These are phyloP conservation scores for Syrista parreyssii DNA, from an alignment of 2,888 invertebrate genomes.

Conservation along the genomic window DNA sequence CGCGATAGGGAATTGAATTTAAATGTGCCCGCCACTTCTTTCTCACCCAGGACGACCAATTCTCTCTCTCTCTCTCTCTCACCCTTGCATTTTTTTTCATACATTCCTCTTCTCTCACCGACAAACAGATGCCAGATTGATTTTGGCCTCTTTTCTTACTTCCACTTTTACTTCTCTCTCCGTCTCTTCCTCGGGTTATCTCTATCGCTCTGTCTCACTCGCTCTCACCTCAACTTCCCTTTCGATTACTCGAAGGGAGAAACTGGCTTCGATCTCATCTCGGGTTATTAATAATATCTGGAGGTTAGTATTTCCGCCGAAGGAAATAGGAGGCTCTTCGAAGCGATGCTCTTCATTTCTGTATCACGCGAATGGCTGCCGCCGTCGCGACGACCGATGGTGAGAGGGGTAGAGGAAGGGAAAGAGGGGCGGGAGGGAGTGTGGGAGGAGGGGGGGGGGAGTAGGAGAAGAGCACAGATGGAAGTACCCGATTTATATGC, in stretches of 20 bases:
- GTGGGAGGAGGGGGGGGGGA: slow-evolving; percentile 37
- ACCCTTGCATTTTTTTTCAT: neutral
- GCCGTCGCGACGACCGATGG: slow-evolving; percentile 23
- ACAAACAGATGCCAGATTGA: slow-evolving; percentile 61
- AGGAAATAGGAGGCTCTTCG: slow-evolving; percentile 48
- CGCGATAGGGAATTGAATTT: slow-evolving; percentile 57
- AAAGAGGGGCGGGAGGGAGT: slow-evolving; percentile 27
- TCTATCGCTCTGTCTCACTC: slow-evolving; percentile 2
- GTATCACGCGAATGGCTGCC: slow-evolving; percentile 57
- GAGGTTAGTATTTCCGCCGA: slow-evolving; percentile 61
- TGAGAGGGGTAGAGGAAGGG: neutral
- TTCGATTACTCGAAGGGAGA: slow-evolving; percentile 26
- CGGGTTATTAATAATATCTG: slow-evolving; percentile 65
- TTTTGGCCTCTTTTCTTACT: slow-evolving; percentile 41
- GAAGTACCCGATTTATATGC: slow-evolving; percentile 77
- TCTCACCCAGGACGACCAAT: slow-evolving; percentile 18
- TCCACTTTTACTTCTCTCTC: slow-evolving; percentile 28
- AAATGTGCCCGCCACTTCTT: slow-evolving; percentile 42
- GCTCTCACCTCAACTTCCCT: slow-evolving; percentile 15
- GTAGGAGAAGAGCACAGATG: slow-evolving; percentile 69
- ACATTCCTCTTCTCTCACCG: slow-evolving; percentile 19
- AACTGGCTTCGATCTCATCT: slow-evolving; percentile 59
- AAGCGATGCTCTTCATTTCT: slow-evolving; percentile 58
- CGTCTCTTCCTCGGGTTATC: slow-evolving; percentile 21
- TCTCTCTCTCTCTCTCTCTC: neutral